phyloP scores from a whole-genome alignment of 2,888 invertebrate species.

The Patella pellucida region DNA sequence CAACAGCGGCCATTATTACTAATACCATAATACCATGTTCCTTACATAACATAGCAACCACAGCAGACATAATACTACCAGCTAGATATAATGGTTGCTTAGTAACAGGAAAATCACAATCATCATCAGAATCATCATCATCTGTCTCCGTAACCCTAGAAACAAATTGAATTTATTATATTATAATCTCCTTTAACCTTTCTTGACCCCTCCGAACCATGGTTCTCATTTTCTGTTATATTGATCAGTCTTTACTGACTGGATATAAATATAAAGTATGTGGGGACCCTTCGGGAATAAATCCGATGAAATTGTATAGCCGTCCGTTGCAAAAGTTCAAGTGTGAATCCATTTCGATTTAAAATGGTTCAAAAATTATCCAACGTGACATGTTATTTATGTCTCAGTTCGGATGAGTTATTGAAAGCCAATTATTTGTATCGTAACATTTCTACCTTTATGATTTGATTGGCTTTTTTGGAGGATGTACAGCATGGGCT shows the following conservation, averaged over 20 bases:
- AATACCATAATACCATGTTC: conserved; percentile 60
- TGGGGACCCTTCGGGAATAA: no score
- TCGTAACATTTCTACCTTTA: no score
- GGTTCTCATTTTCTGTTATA: neutral
- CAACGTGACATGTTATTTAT: no score
- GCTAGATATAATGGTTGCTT: conserved; percentile 16
- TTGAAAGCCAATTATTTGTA: no score
- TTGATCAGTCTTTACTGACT: neutral
- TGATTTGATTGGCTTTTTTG: no score
- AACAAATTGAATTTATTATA: neutral
- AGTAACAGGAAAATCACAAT: conserved; percentile 13
- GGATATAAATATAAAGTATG: no score
- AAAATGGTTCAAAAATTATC: no score
- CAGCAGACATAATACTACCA: conserved; percentile 33
- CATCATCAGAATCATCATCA: neutral
- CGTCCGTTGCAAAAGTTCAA: no score
- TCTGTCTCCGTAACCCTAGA: neutral
- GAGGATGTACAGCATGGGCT: no score
- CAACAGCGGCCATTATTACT: conserved; percentile 47
- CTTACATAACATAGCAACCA: conserved; percentile 56
- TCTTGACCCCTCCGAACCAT: neutral
- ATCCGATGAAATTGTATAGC: no score
- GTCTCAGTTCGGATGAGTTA: no score
- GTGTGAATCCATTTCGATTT: no score
- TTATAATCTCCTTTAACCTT: neutral